Base-by-base conservation (phyloP, 2,113 vertebrate species). In the Xiphorhynchus elegans region DNA sequence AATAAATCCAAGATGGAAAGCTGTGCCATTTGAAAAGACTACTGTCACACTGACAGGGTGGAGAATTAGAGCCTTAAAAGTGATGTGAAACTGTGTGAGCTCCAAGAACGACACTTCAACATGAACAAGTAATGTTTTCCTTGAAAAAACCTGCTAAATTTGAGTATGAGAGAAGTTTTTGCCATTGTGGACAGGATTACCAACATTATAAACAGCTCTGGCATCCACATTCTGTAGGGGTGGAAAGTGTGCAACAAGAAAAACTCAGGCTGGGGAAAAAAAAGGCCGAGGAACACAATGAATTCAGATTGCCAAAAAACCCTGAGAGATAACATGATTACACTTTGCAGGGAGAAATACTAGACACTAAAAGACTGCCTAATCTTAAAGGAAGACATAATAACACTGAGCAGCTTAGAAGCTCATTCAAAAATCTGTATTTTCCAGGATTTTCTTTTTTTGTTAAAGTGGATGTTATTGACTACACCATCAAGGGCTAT, bases 1-100 rank as follows among this genome's bases (percentile, higher is more conserved):
- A 88, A 93, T 80, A 76, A 92, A 88, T 67, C 53, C 83, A 95
- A 74, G 72, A 84, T 35, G 50, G 68, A 89, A 96, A 84, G 68
- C 24, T 80, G 24, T 92, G 83, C 76, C 29, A 9, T 62, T n/a
- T 52, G 39, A 39, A 69, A 62, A 83, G 55, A 35, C 13, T 39
- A 5, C 20, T 58, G 67, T 68, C 37, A 58, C 4, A 1, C 18
- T 83, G 72, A 47, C 58, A 70, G 44, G 7, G 9, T 7, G 46
- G n/a, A 35, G 56, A 82, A 47, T 29, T 7, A n/a, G 46, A 77
- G 50, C 46, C 42, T 64, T 53, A 17, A 24, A 74, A 78, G 47
- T 9, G 62, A 78, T 37, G 25, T n/a, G 21, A 5, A 13, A 42
- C 13, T n/a, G 3, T 5, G 7, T 67, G 67, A 82, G 67, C 39